Percentiles rank a stretch among this genome's conserved stretches.
Evolutionary conservation across 2,113 vertebrate species (phyloP).

Genomic region (Grus americana): DNA sequence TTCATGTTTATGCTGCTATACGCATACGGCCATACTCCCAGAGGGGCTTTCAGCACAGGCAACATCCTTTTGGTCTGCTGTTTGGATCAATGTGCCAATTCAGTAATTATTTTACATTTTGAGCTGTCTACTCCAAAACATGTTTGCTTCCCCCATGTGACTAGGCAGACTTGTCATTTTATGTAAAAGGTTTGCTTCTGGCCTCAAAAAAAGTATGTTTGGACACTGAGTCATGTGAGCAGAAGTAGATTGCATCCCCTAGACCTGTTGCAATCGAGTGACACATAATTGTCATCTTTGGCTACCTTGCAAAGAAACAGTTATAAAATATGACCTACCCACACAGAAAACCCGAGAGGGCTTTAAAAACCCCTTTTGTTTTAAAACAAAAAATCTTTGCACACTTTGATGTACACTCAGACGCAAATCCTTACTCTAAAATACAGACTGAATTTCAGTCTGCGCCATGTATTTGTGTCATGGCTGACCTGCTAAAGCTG

Average conservation of each 20-base stretch:
- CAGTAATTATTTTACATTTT: background rate
- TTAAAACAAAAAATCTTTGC: background rate
- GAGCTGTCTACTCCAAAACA: background rate
- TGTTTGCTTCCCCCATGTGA: background rate
- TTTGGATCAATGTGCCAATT: background rate
- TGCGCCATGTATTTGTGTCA: background rate
- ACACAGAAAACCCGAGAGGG: background rate
- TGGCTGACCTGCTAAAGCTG: background rate
- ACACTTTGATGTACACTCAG: background rate
- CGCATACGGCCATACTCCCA: fast-evolving
- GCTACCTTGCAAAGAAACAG: background rate
- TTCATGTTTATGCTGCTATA: background rate
- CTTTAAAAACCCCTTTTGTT: background rate
- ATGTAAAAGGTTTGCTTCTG: background rate
- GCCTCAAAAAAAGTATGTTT: background rate
- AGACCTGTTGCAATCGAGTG: background rate
- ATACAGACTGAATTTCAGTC: background rate
- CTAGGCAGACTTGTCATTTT: background rate
- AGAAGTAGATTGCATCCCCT: background rate
- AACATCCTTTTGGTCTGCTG: background rate
- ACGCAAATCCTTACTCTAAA: background rate
- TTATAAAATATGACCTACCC: background rate
- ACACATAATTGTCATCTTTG: background rate
- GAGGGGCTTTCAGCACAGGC: background rate
- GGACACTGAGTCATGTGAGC: background rate